Percentiles rank a stretch among this genome's conserved stretches.
Conservation (phyloP, 2,797 vertebrate species). For the Protosalanx chinensis region DNA sequence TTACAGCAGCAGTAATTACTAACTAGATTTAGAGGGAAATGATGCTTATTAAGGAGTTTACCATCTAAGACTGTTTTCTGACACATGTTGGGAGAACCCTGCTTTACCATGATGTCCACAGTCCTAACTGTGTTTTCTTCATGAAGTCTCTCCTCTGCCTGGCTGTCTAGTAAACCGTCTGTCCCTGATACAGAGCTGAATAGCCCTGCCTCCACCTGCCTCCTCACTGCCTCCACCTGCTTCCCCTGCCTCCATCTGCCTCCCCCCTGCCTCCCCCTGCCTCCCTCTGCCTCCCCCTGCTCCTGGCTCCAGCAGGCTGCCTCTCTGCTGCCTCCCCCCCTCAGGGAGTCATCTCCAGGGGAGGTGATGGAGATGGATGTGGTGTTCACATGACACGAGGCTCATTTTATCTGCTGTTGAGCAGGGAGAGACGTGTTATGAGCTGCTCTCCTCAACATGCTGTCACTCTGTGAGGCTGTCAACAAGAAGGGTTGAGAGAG, state of each 20-base stretch:
- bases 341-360: conserved; percentile 10
- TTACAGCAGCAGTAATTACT: no score
- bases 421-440: no score
- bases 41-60: no score
- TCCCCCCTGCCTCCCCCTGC: neutral
- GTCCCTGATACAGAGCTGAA: no score
- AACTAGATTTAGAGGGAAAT: no score
- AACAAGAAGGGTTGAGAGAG: no score
- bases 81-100: no score
- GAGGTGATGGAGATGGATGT: conserved; percentile 40
- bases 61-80: no score
- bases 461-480: neutral
- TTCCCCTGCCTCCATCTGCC: no score
- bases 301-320: conserved; percentile 8
- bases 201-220: neutral
- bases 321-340: conserved; percentile 22
- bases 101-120: no score
- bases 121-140: no score
- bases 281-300: conserved; percentile 9
- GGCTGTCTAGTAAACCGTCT: neutral
- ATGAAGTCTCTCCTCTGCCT: neutral
- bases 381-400: conserved; percentile 21
- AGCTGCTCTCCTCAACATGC: neutral
- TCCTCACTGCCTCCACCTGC: neutral
- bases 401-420: no score